Conservation (phyloP, 2,888 invertebrate species). For the Beris chalybata region DNA sequence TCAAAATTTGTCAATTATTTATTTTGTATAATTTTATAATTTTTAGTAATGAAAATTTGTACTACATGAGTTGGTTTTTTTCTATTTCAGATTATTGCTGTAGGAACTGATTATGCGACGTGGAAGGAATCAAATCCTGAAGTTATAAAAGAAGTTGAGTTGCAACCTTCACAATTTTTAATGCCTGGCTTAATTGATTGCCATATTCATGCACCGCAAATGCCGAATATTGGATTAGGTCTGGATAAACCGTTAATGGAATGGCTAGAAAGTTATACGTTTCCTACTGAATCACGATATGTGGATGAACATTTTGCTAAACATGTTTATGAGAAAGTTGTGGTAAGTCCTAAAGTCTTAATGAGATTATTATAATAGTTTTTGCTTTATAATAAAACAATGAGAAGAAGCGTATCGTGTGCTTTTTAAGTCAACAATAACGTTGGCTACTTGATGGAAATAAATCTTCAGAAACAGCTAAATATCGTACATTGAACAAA, state of each 20-base stretch:
- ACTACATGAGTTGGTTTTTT: background rate
- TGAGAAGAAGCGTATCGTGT: no score
- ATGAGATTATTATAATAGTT: no score
- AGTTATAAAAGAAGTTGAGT: conserved; percentile 40
- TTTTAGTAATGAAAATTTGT: background rate
- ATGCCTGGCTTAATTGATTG: conserved; percentile 89
- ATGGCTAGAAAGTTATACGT: conserved; percentile 85
- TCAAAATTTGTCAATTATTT: no score
- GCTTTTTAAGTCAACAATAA: no score
- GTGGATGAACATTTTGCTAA: conserved; percentile 68
- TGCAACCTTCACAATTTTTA: conserved; percentile 65
- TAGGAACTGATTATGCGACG: conserved; percentile 49
- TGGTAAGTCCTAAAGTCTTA: conserved; percentile 63
- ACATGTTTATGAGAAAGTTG: conserved; percentile 72
- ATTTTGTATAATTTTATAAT: no score
- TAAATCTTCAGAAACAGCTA: no score
- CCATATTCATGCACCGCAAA: conserved; percentile 89
- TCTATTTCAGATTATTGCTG: conserved; percentile 54
- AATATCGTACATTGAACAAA: no score
- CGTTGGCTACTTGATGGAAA: no score
- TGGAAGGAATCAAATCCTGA: conserved; percentile 40
- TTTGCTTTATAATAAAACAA: no score
- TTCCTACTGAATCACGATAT: conserved; percentile 78
- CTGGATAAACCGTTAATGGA: conserved; percentile 77
- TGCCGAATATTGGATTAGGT: conserved; percentile 82